These are phyloP conservation scores for Hypotaenidia okinawae DNA, from an alignment of 2,797 vertebrate species.

Conservation along the genomic window DNA sequence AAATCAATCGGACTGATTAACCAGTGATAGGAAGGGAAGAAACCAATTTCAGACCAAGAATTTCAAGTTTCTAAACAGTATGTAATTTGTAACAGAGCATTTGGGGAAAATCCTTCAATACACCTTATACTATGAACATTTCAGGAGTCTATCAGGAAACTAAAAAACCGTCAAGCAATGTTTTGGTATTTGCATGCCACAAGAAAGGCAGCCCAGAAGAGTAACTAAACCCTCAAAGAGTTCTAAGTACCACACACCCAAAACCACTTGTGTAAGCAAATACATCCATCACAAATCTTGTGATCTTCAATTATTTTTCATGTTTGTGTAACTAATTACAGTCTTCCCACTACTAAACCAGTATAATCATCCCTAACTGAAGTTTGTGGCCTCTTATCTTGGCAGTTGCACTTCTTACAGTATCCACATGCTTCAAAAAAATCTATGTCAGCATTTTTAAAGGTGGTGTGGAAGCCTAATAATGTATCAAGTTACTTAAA, in stretches of 20 bases:
- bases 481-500: neutral
- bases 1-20: neutral
- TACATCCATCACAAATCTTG: neutral
- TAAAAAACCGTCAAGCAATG: neutral
- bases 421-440: fast-evolving
- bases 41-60: neutral
- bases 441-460: neutral
- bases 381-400: neutral
- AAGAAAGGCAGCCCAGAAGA: neutral
- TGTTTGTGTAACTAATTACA: neutral
- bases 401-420: neutral
- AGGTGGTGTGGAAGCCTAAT: neutral
- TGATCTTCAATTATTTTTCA: neutral
- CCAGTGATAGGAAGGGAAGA: neutral
- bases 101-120: neutral
- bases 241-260: neutral
- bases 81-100: no score
- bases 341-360: neutral
- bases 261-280: neutral
- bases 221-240: neutral
- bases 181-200: neutral
- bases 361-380: neutral
- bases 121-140: neutral
- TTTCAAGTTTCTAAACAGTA: neutral
- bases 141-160: neutral